Conservation (phyloP, 2,113 vertebrate genomes). For the Lucifuga dentata region DNA sequence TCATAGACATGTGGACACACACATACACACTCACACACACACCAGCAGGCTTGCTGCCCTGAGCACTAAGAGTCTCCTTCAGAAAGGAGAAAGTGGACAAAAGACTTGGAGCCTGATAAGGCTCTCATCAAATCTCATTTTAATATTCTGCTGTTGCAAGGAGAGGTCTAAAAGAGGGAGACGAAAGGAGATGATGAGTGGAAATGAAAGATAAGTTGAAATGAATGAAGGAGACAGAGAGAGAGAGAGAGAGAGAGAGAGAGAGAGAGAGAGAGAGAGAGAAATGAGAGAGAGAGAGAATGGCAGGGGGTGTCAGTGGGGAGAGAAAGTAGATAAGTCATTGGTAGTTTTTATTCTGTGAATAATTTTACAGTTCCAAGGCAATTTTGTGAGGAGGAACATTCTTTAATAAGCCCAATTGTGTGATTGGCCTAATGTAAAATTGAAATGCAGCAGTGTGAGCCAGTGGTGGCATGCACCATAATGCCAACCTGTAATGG, state of each 20-base stretch:
- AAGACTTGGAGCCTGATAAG: slow-evolving; percentile 68
- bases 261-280: slow-evolving; percentile 23
- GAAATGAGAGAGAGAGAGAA: slow-evolving; percentile 14
- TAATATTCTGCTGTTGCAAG: slow-evolving; percentile 74
- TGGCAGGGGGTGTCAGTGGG: slow-evolving; percentile 23
- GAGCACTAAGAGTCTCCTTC: slow-evolving; percentile 67
- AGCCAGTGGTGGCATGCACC: slow-evolving; percentile 54
- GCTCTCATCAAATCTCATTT: slow-evolving; percentile 80
- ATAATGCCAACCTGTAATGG: slow-evolving; percentile 74
- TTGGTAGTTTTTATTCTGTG: slow-evolving; percentile 66
- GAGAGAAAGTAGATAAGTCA: slow-evolving; percentile 68
- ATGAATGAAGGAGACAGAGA: slow-evolving; percentile 58
- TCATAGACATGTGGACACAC: slow-evolving; percentile 12
- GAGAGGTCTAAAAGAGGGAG: slow-evolving; percentile 52
- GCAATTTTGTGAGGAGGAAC: slow-evolving; percentile 73
- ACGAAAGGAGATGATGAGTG: slow-evolving; percentile 64
- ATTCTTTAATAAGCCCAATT: slow-evolving; percentile 78
- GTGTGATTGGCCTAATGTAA: slow-evolving; percentile 81
- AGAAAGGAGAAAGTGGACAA: slow-evolving; percentile 72
- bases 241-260: slow-evolving; percentile 35
- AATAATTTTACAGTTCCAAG: slow-evolving; percentile 76
- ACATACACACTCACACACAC: neutral
- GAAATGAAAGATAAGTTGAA: slow-evolving; percentile 77
- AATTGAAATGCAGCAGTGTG: slow-evolving; percentile 80
- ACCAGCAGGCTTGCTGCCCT: slow-evolving; percentile 27